Conservation (phyloP, 2,113 vertebrate genomes). For the Syngnathus typhle region DNA sequence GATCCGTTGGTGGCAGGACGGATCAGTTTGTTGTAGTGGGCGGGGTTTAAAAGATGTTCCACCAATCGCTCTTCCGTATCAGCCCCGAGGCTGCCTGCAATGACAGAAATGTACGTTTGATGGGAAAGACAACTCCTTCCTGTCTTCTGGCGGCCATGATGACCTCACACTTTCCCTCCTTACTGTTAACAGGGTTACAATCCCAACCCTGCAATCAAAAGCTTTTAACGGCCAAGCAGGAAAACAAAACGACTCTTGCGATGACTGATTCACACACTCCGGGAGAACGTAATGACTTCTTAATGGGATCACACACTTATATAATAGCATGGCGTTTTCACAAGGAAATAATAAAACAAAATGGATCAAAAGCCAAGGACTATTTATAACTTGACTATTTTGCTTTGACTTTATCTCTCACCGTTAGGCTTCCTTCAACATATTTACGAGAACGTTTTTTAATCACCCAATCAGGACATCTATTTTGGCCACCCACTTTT, state of each 20-base stretch:
- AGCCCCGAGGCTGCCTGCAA: conserved; percentile 74
- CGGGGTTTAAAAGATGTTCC: conserved; percentile 85
- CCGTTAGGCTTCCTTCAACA: not conserved
- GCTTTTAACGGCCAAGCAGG: not conserved
- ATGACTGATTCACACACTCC: conserved; percentile 3
- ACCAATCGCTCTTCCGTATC: conserved; percentile 92
- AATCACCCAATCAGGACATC: too few relatives aligned
- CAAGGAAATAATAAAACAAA: not conserved
- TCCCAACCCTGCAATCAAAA: conserved; percentile 1
- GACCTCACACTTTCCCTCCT: conserved; percentile 26
- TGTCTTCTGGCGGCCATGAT: conserved; percentile 23
- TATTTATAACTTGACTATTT: not conserved
- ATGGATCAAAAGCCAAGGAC: not conserved
- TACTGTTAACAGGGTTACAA: not conserved
- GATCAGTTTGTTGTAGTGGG: conserved; percentile 94
- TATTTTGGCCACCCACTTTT: too few relatives aligned
- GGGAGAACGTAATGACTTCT: not conserved
- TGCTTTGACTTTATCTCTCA: not conserved
- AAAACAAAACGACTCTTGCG: conserved; percentile 21
- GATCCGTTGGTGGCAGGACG: conserved; percentile 91
- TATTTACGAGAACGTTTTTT: not conserved
- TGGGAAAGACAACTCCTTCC: conserved; percentile 1
- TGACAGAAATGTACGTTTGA: conserved; percentile 10
- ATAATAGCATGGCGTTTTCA: not conserved
- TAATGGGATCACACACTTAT: conserved; percentile 1